Base-by-base conservation (phyloP, 1,140 invertebrate species). In the Drosophila micromelanica region DNA sequence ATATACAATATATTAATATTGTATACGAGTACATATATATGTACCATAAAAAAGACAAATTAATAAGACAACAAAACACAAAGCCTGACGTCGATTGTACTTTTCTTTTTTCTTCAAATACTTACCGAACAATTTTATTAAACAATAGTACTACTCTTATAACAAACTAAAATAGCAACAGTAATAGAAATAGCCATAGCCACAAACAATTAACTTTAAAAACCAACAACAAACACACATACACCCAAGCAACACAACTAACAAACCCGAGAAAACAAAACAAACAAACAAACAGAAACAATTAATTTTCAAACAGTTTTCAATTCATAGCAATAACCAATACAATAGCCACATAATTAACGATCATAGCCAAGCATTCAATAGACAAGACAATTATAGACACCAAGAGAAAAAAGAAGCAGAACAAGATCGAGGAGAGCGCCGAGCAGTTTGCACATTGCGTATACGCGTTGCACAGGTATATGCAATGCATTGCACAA, bases 21-120 rank as follows among this genome's bases (percentile, higher is more conserved):
- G 59, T 57, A 59, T 23, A 55, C 17, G 37, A 20, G 32, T 37
- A 37, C 32, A 54, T 55, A 42, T 42, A 40, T 13, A 37, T 42
- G n/a, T 42, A 38, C 20, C 17, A 55, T 40, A 27, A n/a, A 13
- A 15, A 52, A 42, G n/a, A 17, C 23, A 49, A 49, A 40, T 45
- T 8, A 62, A 49, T 49, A 74, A 74, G 59, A 73, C 59, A 55
- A 76, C 73, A 72, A 67, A 57, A 59, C 42, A 67, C 61, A 73
- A 80, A 90, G 90, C 90, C 90, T 84, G 82, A 82, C 86, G 90
- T 91, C 90, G 90, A 91, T 91, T 91, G 90, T 91, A 87, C 67
- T 87, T 90, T 84, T 90, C 79, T 91, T 90, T 90, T 86, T 87
- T 87, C 82, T 82, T 87, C 76, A 60, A 77, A 52, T 78, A 72